These are phyloP conservation scores for Xenotilapia caudafasciata DNA, from an alignment of 2,113 vertebrate genomes.

Conservation along the genomic window DNA sequence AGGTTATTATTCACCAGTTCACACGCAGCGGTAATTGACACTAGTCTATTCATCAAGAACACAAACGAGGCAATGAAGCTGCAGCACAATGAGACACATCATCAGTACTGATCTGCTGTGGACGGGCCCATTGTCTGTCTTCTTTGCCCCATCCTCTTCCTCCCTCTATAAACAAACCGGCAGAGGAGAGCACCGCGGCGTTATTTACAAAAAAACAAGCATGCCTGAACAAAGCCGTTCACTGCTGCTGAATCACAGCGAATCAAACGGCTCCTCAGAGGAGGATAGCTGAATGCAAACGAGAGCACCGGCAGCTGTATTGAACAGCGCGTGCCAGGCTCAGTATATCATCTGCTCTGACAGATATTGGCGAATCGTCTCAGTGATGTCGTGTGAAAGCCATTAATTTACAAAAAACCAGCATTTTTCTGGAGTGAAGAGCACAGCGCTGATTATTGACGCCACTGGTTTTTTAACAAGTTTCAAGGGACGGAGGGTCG, in stretches of 20 bases:
- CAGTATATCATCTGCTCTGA: conserved; percentile 1
- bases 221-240: neutral
- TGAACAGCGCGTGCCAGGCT: neutral
- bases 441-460: neutral
- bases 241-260: neutral
- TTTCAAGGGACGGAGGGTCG: neutral
- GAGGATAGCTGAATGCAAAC: neutral
- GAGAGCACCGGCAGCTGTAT: neutral
- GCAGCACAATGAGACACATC: conserved; percentile 5
- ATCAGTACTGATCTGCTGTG: conserved; percentile 27
- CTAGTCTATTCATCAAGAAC: neutral
- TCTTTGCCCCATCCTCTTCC: neutral
- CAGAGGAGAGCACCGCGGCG: neutral
- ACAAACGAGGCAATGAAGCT: neutral
- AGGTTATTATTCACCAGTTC: neutral
- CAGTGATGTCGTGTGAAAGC: neutral
- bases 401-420: neutral
- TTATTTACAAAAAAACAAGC: neutral
- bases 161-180: neutral
- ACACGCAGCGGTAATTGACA: neutral
- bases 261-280: neutral
- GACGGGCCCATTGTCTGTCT: neutral
- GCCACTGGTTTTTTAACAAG: neutral
- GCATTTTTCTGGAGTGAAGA: neutral
- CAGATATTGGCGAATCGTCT: conserved; percentile 10